Base-by-base conservation (phyloP, 2,113 vertebrate genomes). In the Gallinago jamesoni region DNA sequence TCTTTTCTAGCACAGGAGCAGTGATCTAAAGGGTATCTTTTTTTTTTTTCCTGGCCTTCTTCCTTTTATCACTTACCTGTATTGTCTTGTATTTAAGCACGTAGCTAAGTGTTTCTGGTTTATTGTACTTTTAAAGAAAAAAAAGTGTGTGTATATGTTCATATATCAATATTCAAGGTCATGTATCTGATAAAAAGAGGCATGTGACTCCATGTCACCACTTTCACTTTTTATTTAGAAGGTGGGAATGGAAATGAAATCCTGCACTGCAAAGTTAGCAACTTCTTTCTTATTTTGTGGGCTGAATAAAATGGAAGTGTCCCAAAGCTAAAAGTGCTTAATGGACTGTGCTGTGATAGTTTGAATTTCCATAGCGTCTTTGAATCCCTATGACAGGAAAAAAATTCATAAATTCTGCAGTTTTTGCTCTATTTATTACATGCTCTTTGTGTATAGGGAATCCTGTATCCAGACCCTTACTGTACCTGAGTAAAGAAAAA, bases 141-240 rank as follows among this genome's bases (percentile, higher is more conserved):
- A 37, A 43, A 28, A 11, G 52, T 9, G n/a, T 14, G 31, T 16
- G 12, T 7, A 0, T 56, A 8, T 45, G 20, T 41, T 88, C 17
- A n/a, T 4, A n/a, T 4, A 60, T 6, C 53, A 3, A 62, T 43
- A 3, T 21, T 33, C 37, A 74, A 41, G 75, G 81, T 82, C 48
- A 6, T 1, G 0, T 21, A 21, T 31, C 67, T 87, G 47, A 1
- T 28, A 7, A 56, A 63, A 56, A 21, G 3, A 2, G 10, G 10
- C 31, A 17, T 16, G 25, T 82, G 64, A 35, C 41, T 68, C 39
- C 9, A 0, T 56, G 24, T 37, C 73, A 8, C 0, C 8, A 24
- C 67, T 95, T 84, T 82, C 85, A 22, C 63, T 96, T 94, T 78
- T 94, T 43, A 31, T 85, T 91, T 80, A 24, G 24, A 57, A 50